Conservation (phyloP, 2,888 invertebrate species). For the Drosophila hamatofila region DNA sequence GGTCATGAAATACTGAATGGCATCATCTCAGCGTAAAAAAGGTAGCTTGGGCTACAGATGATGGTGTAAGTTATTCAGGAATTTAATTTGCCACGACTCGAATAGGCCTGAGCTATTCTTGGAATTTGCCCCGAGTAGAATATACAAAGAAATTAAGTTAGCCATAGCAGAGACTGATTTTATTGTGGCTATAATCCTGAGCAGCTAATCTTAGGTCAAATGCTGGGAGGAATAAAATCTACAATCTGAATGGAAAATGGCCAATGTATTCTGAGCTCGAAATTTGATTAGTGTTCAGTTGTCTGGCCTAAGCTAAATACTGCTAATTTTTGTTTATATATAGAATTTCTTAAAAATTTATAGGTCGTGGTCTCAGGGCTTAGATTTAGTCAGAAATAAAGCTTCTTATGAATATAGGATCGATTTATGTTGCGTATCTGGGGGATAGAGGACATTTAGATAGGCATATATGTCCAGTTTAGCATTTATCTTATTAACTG, state of each 20-base stretch:
- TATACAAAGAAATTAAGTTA: background rate
- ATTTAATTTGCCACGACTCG: background rate
- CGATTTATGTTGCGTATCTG: too few species aligned
- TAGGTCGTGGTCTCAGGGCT: background rate
- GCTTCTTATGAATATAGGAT: too few species aligned
- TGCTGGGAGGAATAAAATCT: background rate
- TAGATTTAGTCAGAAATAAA: too few species aligned
- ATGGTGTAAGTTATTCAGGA: background rate
- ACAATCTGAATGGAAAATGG: background rate
- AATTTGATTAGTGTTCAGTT: background rate
- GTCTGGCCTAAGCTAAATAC: background rate
- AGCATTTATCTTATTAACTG: too few species aligned
- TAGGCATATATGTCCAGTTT: too few species aligned
- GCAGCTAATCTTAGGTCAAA: background rate
- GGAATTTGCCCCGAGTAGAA: slow-evolving; percentile 3
- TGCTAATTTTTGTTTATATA: background rate
- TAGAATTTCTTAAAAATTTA: background rate
- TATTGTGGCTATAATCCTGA: background rate
- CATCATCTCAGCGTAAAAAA: background rate
- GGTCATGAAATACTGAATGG: background rate
- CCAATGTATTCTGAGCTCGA: background rate
- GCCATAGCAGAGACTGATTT: background rate
- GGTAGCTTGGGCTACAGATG: background rate
- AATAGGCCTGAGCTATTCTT: background rate
- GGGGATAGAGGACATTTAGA: too few species aligned